A percentile compares a stretch with the other conserved stretches of the same genome.
phyloP scores from a whole-genome alignment of 2,888 invertebrate species.

The Stenodema calcarata region DNA sequence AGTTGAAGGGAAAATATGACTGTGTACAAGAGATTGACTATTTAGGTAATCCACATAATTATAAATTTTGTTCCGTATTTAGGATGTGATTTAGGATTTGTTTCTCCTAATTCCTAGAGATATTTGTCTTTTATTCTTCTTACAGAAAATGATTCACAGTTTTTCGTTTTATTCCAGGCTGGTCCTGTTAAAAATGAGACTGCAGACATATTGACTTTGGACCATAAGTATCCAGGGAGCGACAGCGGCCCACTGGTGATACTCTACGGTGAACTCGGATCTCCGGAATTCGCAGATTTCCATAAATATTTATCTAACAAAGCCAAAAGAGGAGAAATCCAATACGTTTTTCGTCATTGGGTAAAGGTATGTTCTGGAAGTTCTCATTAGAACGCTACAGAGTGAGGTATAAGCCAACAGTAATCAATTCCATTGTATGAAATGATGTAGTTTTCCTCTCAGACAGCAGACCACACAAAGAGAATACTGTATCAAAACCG shows the following conservation, averaged over 20 bases:
- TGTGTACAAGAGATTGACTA: too few species aligned
- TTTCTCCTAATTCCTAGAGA: too few species aligned
- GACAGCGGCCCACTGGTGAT: constrained; percentile 75
- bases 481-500: too few species aligned
- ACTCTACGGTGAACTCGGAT: constrained; percentile 89
- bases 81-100: too few species aligned
- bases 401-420: too few species aligned
- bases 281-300: constrained; percentile 73
- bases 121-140: too few species aligned
- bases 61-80: too few species aligned
- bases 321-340: constrained; percentile 74
- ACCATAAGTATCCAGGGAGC: constrained; percentile 83
- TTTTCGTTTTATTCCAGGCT: constrained; percentile 16
- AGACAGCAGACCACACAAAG: too few species aligned
- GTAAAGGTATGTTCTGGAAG: constrained; percentile 68
- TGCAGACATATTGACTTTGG: constrained; percentile 64
- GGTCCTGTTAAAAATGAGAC: not conserved
- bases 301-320: constrained; percentile 75
- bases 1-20: too few species aligned
- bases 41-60: too few species aligned
- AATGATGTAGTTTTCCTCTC: not conserved
- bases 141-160: too few species aligned
- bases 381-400: not conserved
- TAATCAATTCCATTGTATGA: not conserved
- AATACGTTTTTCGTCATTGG: constrained; percentile 89